Conservation (phyloP, 2,797 vertebrate species). For the Xyrichtys novacula region DNA sequence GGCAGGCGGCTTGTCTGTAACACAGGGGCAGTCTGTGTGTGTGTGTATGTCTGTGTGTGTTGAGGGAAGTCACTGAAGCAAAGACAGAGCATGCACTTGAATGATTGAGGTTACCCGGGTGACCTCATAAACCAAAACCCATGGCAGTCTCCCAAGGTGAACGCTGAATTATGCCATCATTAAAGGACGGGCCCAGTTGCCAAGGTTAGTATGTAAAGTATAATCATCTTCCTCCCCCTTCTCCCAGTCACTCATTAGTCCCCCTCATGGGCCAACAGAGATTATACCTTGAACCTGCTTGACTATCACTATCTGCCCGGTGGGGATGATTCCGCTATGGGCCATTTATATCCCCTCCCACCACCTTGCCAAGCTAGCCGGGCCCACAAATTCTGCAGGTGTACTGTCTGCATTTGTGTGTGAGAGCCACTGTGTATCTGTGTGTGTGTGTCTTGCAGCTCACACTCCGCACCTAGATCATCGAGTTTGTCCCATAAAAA, state of each 20-base stretch:
- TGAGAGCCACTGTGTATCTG: slow-evolving; percentile 41
- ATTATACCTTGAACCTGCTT: slow-evolving; percentile 87
- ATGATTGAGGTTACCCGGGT: slow-evolving; percentile 88
- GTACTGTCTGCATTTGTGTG: slow-evolving; percentile 53
- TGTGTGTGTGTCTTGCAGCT: slow-evolving; percentile 50
- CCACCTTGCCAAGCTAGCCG: slow-evolving; percentile 50
- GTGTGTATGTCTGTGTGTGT: slow-evolving; percentile 50
- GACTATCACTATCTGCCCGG: slow-evolving; percentile 78
- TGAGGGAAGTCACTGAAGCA: slow-evolving; percentile 83
- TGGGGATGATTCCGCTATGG: slow-evolving; percentile 76
- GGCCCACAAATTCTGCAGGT: slow-evolving; percentile 69
- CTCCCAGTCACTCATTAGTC: slow-evolving; percentile 86
- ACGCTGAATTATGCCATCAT: slow-evolving; percentile 89
- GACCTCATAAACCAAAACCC: slow-evolving; percentile 90
- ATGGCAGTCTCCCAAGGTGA: slow-evolving; percentile 90
- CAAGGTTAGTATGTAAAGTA: slow-evolving; percentile 91
- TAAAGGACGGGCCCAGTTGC: slow-evolving; percentile 88
- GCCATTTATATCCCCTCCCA: slow-evolving; percentile 82
- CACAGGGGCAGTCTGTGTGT: slow-evolving; percentile 48
- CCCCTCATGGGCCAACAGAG: slow-evolving; percentile 81
- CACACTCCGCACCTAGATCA: slow-evolving; percentile 70
- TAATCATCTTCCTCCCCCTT: slow-evolving; percentile 84
- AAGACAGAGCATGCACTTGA: slow-evolving; percentile 87
- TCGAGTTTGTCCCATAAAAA: slow-evolving; percentile 81
- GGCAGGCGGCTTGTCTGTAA: slow-evolving; percentile 63